phyloP scores from a whole-genome alignment of 2,113 vertebrate species.

The Sander lucioperca region DNA sequence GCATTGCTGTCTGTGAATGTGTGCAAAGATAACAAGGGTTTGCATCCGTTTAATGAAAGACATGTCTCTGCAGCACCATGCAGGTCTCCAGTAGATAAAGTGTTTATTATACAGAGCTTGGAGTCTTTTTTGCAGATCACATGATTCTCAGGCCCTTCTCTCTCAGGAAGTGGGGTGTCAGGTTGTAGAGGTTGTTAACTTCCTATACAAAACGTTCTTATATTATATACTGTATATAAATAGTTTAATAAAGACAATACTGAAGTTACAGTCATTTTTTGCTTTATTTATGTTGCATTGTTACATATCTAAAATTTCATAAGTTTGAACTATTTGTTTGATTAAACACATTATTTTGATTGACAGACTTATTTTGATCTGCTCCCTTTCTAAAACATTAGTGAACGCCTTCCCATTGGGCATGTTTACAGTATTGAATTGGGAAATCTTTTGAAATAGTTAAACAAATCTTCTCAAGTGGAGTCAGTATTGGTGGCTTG shows the following conservation, averaged over 20 bases:
- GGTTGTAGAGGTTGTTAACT: slow-evolving; percentile 11
- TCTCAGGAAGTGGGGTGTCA: slow-evolving; percentile 12
- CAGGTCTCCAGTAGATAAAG: slow-evolving; percentile 15
- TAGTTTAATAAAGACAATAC: neutral
- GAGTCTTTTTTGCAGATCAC: slow-evolving; percentile 26
- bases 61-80: neutral
- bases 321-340: neutral
- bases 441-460: neutral
- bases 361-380: neutral
- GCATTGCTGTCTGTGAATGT: neutral
- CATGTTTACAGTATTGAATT: neutral
- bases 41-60: slow-evolving; percentile 30
- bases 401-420: neutral
- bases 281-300: neutral
- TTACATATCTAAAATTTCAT: neutral
- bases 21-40: slow-evolving; percentile 27
- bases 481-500: neutral
- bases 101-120: slow-evolving; percentile 9
- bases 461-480: neutral
- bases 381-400: neutral
- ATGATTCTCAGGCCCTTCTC: slow-evolving; percentile 18
- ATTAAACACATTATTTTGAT: neutral
- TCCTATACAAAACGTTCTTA: neutral
- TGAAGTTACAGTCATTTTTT: neutral
- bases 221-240: neutral